Percentiles rank a stretch among this genome's conserved stretches.
These are phyloP conservation scores for Temnothorax longispinosus DNA, from an alignment of 1,140 invertebrate genomes.

Conservation along the genomic window DNA sequence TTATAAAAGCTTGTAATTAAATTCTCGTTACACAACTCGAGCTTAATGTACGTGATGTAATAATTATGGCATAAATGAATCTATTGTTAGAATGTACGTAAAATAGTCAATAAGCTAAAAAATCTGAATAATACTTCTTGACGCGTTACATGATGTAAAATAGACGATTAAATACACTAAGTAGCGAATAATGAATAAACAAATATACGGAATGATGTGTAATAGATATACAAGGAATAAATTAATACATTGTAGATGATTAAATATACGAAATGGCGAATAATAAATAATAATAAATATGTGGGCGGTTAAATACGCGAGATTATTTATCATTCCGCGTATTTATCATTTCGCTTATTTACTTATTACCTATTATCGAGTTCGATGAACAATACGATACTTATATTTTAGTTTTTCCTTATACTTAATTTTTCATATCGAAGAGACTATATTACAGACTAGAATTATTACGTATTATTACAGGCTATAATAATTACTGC, in stretches of 20 bases:
- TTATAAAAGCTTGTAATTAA: not conserved
- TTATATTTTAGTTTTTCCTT: not conserved
- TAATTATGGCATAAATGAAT: not conserved
- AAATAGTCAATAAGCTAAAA: not conserved
- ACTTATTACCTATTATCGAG: not conserved
- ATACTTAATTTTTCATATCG: not conserved
- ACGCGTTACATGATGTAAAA: not conserved
- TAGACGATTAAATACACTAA: not conserved
- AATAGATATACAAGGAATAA: not conserved
- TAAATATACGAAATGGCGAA: not conserved
- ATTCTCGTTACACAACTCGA: not conserved
- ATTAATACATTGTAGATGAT: not conserved
- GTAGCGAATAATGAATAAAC: not conserved
- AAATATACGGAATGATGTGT: not conserved
- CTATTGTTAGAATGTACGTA: not conserved
- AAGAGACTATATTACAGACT: constrained; percentile 20
- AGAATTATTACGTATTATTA: constrained; percentile 28
- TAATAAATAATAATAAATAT: not conserved
- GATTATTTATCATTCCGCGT: constrained; percentile 16
- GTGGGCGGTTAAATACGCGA: constrained; percentile 5
- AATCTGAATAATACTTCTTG: not conserved
- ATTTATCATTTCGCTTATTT: not conserved
- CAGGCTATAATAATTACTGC: constrained; percentile 68
- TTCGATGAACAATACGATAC: not conserved
- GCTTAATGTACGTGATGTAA: not conserved